Conservation (phyloP, 2,113 vertebrate species). For the Rana temporaria region DNA sequence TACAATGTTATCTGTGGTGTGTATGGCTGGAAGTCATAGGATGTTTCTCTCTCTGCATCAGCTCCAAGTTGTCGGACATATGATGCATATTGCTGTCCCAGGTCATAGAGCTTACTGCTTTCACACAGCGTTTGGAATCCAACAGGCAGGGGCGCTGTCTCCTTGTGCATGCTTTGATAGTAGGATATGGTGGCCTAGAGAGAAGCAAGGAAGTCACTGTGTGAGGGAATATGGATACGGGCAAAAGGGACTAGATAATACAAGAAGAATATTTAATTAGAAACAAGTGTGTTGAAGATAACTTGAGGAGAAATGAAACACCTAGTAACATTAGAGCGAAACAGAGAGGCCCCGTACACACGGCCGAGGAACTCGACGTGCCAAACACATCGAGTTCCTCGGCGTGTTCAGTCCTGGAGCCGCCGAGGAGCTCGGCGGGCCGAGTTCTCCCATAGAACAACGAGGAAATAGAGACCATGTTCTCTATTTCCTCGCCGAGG, state of each 20-base stretch:
- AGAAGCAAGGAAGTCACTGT: rapidly evolving
- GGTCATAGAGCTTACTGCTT: constrained; percentile 96
- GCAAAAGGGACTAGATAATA: too few relatives aligned
- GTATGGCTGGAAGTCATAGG: constrained; percentile 87
- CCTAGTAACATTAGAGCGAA: neutral
- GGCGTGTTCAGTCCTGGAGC: too few relatives aligned
- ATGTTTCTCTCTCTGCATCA: constrained; percentile 76
- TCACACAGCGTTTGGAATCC: constrained; percentile 95
- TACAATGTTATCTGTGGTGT: constrained; percentile 71
- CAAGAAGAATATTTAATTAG: neutral
- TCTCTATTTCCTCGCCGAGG: too few relatives aligned
- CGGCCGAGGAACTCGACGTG: too few relatives aligned
- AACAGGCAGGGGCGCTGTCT: constrained; percentile 88
- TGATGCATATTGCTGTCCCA: constrained; percentile 89
- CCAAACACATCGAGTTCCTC: too few relatives aligned
- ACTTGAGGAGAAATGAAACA: neutral
- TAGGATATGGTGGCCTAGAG: constrained; percentile 93
- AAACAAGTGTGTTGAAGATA: neutral
- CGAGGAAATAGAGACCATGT: too few relatives aligned
- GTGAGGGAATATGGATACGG: too few relatives aligned
- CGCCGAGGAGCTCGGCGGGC: too few relatives aligned
- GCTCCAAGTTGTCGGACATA: constrained; percentile 87
- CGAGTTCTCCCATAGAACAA: too few relatives aligned
- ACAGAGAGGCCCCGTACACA: too few relatives aligned
- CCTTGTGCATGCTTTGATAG: constrained; percentile 96